These are phyloP conservation scores for Mystacornis crossleyi DNA, from an alignment of 2,113 vertebrate genomes.

Conservation along the genomic window DNA sequence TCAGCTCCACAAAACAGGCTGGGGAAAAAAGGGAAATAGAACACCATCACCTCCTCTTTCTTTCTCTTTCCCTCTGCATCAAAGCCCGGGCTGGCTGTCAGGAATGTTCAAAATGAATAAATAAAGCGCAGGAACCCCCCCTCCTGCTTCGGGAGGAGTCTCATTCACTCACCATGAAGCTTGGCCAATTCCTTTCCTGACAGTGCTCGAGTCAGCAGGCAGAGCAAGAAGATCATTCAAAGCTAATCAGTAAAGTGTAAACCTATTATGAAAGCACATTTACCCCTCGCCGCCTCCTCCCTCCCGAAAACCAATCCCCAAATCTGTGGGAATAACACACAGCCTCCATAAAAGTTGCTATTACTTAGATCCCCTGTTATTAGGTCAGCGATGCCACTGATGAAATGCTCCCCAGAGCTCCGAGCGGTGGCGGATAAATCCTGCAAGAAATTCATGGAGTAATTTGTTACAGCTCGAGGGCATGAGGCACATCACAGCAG, in stretches of 20 bases:
- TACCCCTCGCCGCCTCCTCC: neutral
- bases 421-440: neutral
- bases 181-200: conserved; percentile 12
- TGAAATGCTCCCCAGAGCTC: conserved; percentile 18
- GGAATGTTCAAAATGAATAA: conserved; percentile 33
- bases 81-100: conserved; percentile 31
- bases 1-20: conserved; percentile 14
- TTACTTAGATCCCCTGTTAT: conserved; percentile 37
- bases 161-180: conserved; percentile 43
- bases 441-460: conserved; percentile 27
- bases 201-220: conserved; percentile 40
- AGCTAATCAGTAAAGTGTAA: conserved; percentile 63
- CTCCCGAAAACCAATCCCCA: conserved; percentile 28
- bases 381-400: conserved; percentile 13
- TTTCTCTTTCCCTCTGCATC: conserved; percentile 8
- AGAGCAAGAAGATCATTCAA: conserved; percentile 53
- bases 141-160: neutral
- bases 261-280: conserved; percentile 61
- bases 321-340: neutral
- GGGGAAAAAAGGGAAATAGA: conserved; percentile 13
- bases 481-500: neutral
- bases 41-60: conserved; percentile 23
- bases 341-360: neutral
- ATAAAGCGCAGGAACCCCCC: neutral
- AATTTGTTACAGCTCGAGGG: conserved; percentile 18